Conservation (phyloP, 2,113 vertebrate species). For the Sinocyclocheilus maitianheensis region DNA sequence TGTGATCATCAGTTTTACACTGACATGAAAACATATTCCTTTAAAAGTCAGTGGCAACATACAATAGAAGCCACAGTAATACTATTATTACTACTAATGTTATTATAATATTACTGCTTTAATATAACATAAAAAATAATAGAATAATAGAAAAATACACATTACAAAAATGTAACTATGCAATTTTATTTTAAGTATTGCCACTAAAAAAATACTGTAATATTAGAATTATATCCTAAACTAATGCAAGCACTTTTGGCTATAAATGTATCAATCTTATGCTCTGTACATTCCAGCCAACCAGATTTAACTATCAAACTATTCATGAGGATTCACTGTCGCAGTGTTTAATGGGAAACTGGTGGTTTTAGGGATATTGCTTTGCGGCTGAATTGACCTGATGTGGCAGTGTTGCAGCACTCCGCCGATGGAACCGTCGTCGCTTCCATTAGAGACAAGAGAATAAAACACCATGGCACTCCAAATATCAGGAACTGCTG, state of each 20-base stretch:
- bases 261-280: neutral
- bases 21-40: neutral
- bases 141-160: no score
- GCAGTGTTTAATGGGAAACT: constrained; percentile 2
- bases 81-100: neutral
- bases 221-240: neutral
- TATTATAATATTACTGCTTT: no score
- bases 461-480: neutral
- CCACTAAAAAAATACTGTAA: neutral
- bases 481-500: neutral
- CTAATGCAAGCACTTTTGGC: neutral
- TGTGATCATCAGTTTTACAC: constrained; percentile 1
- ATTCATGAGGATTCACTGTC: neutral
- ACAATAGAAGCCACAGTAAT: neutral
- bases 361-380: constrained; percentile 20
- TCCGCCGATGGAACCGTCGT: no score
- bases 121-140: no score
- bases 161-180: no score
- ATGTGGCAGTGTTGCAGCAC: neutral
- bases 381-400: neutral
- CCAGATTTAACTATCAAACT: constrained; percentile 6
- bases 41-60: neutral
- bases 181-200: neutral
- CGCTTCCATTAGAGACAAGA: neutral
- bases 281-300: neutral